Evolutionary conservation across 2,797 vertebrate species (phyloP).

Genomic region (Simalia tracyae): DNA sequence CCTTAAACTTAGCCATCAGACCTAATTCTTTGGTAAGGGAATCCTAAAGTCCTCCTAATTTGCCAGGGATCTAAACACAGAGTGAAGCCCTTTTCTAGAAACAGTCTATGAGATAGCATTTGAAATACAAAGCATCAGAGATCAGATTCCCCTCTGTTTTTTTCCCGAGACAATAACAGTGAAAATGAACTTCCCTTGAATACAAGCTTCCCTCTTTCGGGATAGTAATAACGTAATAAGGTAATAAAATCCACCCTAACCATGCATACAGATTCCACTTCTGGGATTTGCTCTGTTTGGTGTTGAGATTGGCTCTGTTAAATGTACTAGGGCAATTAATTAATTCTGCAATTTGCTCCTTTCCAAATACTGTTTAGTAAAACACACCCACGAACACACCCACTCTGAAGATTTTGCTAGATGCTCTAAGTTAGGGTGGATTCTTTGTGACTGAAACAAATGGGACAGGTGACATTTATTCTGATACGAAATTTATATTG

Average conservation of each 20-base stretch:
- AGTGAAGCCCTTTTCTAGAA: background rate
- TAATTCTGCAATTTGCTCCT: background rate
- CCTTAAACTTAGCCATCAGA: background rate
- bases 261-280: background rate
- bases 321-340: conserved; percentile 11
- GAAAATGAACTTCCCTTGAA: background rate
- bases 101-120: background rate
- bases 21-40: too few relatives aligned
- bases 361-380: background rate
- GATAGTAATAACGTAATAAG: conserved; percentile 17
- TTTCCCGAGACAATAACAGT: background rate
- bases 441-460: background rate
- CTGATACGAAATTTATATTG: background rate
- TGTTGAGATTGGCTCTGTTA: background rate
- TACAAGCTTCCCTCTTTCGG: conserved; percentile 15
- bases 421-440: conserved; percentile 7
- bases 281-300: background rate
- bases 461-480: too few relatives aligned
- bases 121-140: background rate
- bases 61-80: background rate
- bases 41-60: background rate
- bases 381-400: too few relatives aligned
- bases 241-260: background rate
- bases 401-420: background rate
- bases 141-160: background rate